A percentile compares a stretch with the other conserved stretches of the same genome.
Conservation (phyloP, 2,888 invertebrate species). For the Xanthorhoe spadicearia region DNA sequence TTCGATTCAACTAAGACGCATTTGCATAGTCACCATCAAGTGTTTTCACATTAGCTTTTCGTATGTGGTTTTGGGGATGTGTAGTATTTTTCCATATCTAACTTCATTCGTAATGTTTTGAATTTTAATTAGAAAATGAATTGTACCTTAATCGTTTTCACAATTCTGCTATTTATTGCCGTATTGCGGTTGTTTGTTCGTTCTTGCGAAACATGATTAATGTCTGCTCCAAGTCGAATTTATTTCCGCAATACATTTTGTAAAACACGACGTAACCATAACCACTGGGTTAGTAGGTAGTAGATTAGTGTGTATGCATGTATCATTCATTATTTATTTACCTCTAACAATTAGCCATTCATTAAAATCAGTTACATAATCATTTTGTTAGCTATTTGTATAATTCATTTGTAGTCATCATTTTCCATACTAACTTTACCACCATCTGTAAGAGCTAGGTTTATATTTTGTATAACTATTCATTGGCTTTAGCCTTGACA, state of each 20-base stretch:
- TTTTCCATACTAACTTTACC: background rate
- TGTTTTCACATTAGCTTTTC: background rate
- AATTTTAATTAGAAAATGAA: background rate
- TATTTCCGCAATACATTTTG: conserved; percentile 17
- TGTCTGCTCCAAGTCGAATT: conserved; percentile 11
- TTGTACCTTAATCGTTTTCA: background rate
- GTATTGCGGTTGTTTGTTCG: conserved; percentile 1
- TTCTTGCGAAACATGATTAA: conserved; percentile 14
- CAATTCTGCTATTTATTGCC: background rate
- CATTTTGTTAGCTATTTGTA: conserved; percentile 13
- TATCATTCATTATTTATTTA: conserved; percentile 26
- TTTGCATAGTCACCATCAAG: background rate
- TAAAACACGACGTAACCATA: conserved; percentile 9
- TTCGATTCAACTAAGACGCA: background rate
- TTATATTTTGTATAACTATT: background rate
- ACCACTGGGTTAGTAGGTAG: background rate
- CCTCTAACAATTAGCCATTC: conserved; percentile 20
- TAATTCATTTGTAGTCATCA: conserved; percentile 11
- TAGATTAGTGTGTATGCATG: background rate
- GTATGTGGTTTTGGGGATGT: background rate
- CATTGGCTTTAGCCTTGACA: conserved; percentile 20
- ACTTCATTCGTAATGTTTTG: background rate
- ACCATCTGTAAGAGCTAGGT: background rate
- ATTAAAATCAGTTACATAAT: conserved; percentile 25
- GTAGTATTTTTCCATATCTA: background rate